Evolutionary conservation across 2,888 invertebrate genomes (phyloP), one percentile per base, ranked within the genome.

Genomic region (Allacma fusca): DNA sequence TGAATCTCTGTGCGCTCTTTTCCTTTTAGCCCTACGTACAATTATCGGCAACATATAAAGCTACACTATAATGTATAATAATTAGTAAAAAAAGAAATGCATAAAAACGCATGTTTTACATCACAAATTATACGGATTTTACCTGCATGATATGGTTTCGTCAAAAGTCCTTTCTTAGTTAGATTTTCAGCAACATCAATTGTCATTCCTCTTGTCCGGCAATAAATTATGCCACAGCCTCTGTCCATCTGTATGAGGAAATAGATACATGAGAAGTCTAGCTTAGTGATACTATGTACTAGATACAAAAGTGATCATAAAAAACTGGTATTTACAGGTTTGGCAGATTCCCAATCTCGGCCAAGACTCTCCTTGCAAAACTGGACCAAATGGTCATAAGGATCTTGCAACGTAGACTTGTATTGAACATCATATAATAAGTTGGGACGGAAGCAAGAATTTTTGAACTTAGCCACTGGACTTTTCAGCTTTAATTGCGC

Each of bases 361-460:
- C 90, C 90, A 67, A 95, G 88, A 84, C 92, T 90, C 82, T 91
- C 89, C 68, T 88, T 86, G 74, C 94, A 90, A 87, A 94, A 96
- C n/a, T 90, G 89, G 76, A 91, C 91, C 79, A 98, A 88, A 87
- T 98, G 94, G 57, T 91, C 90, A 85, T 91, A 92, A 78, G 95
- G 93, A 87, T 96, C 92, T 78, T 92, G 90, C 80, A 97, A 89
- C 29, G 91, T 89, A 86, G 98, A 97, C 86, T 94, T 93, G 87
- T 93, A 96, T 73, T 92, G 90, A 0, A 99, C 93, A 87, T 99
- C 98, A 87, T 99, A 99, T 88, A 90, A 97, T 34, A 99, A 89
- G 89, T 99, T 99, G 80, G 91, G 88, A 77, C 99, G 91, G 87
- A 97, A 99, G 85, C 95, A 94, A 21, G 96, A 93, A 12, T 92